phyloP scores from a whole-genome alignment of 2,113 vertebrate species.

The Nothoprocta pentlandii region DNA sequence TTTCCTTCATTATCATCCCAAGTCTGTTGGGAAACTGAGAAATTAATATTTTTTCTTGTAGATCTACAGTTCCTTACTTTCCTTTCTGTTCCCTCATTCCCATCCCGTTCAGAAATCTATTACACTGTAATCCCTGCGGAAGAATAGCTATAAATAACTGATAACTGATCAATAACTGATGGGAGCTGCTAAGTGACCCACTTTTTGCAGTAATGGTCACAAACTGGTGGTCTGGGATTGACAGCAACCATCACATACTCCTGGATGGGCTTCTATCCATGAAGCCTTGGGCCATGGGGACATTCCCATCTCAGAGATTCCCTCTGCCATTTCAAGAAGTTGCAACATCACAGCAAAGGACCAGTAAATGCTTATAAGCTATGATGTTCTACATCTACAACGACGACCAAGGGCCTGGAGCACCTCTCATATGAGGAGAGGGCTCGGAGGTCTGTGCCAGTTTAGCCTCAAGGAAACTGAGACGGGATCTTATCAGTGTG shows the following conservation, averaged over 20 bases:
- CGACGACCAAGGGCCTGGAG: no score
- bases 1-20: not conserved
- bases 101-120: not conserved
- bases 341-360: not conserved
- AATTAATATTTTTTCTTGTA: not conserved
- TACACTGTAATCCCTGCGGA: not conserved
- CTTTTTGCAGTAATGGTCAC: fast-evolving
- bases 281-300: not conserved
- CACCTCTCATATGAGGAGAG: no score
- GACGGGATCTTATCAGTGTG: no score
- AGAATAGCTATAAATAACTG: not conserved
- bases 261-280: not conserved
- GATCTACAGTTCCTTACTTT: not conserved
- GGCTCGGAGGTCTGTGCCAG: no score
- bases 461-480: no score
- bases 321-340: not conserved
- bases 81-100: no score
- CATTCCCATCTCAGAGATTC: not conserved
- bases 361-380: not conserved
- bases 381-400: not conserved
- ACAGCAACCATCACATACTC: fast-evolving
- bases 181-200: not conserved
- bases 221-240: not conserved
- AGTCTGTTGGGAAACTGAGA: not conserved
- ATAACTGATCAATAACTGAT: not conserved